Evolutionary conservation across 2,797 vertebrate species (phyloP), one percentile per base, ranked within the genome.

Genomic region (Pempheris klunzingeri): DNA sequence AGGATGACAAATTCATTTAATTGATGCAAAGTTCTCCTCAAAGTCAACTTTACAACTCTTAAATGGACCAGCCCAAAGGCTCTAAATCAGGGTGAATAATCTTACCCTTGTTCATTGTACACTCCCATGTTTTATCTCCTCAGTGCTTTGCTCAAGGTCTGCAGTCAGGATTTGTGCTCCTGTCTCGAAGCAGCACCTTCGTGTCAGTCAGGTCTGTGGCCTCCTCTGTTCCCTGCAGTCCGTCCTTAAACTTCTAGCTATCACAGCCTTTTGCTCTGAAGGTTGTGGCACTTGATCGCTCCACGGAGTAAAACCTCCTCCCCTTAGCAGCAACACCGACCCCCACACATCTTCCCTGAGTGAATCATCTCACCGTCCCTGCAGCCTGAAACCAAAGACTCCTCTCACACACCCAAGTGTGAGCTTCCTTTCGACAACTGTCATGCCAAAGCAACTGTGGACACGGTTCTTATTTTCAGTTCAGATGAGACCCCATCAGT

Each of bases 61-160:
- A 38, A 61, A 76, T 43, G 9, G n/a, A 13, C 18, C 30, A 38
- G 22, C 30, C 26, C 17, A 61, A 52, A 77, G 7, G 13, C 41
- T 71, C 6, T 36, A 6, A 50, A 20, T 55, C 43, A 17, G 15
- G 64, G 49, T 72, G 2, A 18, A 54, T 14, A 46, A 17, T 54
- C 85, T 92, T 82, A 93, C 88, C 80, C 86, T 59, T 88, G 85
- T 58, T 93, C 87, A 85, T 87, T 79, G 74, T 82, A 90, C 17
- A 86, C 55, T 66, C 87, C 82, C 90, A 90, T 80, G 55, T 54
- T 80, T 89, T 74, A 71, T 86, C 77, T 84, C 46, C 47, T 77
- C 32, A 4, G 69, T 14, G 2, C 34, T 69, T 65, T 24, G 22
- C 43, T 78, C 65, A 36, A 47, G 5, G 10, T 54, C 65, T 82